Conservation (phyloP, 2,113 vertebrate genomes). For the Chionodraco myersi region DNA sequence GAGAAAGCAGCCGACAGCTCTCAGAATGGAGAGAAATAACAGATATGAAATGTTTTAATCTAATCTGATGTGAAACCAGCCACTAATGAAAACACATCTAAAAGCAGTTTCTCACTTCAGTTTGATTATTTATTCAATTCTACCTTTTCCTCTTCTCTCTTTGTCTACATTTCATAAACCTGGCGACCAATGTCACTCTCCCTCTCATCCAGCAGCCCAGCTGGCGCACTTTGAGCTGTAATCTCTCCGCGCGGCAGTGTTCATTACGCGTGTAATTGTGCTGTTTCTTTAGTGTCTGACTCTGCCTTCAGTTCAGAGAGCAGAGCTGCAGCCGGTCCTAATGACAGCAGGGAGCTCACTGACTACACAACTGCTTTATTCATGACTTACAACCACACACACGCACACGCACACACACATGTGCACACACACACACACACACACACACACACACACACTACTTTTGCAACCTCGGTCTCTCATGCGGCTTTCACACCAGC, state of each 20-base stretch:
- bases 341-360: conserved; percentile 18
- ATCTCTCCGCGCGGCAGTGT: conserved; percentile 22
- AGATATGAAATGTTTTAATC: background rate
- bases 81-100: too few relatives aligned
- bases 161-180: conserved; percentile 48
- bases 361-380: conserved; percentile 3
- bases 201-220: conserved; percentile 10
- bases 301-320: conserved; percentile 30
- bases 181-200: conserved; percentile 3
- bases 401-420: too few relatives aligned
- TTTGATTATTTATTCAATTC: conserved; percentile 29
- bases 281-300: conserved; percentile 35
- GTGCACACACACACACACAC: too few relatives aligned
- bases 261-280: conserved; percentile 47
- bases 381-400: background rate
- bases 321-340: conserved; percentile 30
- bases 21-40: background rate
- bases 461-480: too few relatives aligned
- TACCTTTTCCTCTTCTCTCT: conserved; percentile 10
- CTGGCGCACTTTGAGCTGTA: conserved; percentile 40
- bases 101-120: background rate
- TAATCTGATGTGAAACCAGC: too few relatives aligned
- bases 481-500: too few relatives aligned
- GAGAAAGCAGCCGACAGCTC: background rate
- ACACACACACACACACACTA: too few relatives aligned